Evolutionary conservation across 1,140 invertebrate species (phyloP), one percentile per base, ranked within the genome.

Genomic region (Xylocopa sonorina): DNA sequence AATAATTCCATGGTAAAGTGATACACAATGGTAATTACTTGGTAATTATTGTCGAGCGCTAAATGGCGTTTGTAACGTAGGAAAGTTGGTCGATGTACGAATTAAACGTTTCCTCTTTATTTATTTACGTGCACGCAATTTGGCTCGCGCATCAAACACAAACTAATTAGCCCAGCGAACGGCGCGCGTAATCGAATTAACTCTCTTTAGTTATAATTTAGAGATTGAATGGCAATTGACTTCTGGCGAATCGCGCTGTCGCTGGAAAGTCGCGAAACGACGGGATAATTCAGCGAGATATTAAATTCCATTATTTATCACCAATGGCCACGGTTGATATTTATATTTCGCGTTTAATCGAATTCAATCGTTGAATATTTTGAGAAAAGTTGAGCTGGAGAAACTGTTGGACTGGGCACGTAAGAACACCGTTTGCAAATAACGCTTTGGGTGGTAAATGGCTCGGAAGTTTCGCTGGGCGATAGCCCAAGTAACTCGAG

Each of bases 181-280:
- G n/a, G 29, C n/a, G n/a, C n/a, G 38, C 38, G 32, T 75, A 29
- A 55, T 53, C 38, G 14, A 75, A n/a, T 66, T 75, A 53, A 55
- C 38, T 32, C 24, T 12, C 29, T 55, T 32, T 48, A 55, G 38
- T 18, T 24, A 76, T 57, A 32, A 55, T 32, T 32, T 29, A 21
- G 18, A 46, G 27, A 21, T 38, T 24, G 29, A 32, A 32, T 29
- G 16, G 29, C 34, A 38, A 53, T 76, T 67, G 21, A 21, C n/a
- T 21, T 29, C n/a, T 1, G 6, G 10, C 14, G 5, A 76, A 64
- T 53, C 24, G 3, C 29, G 27, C 9, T 9, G 50, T 4, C 46
- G 32, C 32, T 46, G 21, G 21, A n/a, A 57, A 55, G 3, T 53
- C 34, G 32, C 29, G n/a, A 2, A 43, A 14, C 34, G 53, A 41